Base-by-base conservation (phyloP, 2,797 vertebrate genomes). In the Rhynchonycteris naso region DNA sequence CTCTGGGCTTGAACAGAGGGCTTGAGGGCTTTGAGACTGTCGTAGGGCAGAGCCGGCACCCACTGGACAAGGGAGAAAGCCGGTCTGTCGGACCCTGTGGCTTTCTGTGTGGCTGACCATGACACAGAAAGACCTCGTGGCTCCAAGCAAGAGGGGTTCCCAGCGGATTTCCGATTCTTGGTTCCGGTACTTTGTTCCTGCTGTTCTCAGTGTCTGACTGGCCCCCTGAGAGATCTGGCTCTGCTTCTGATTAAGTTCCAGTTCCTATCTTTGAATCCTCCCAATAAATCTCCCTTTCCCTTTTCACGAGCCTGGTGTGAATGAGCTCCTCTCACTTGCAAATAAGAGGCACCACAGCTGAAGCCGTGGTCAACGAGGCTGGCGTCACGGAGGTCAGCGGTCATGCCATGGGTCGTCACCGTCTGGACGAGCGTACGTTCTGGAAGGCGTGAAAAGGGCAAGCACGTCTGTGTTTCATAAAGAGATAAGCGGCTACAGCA, bases 401-500 rank as follows among this genome's bases (percentile, higher is more conserved):
- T n/a, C 28, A 84, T 4, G 35, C 26, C 2, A 1, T 0, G 4
- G 66, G 47, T 63, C 81, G 33, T 33, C 61, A 8, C 61, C 43
- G 68, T 71, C 84, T 19, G n/a, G 30, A 69, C 84, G 24, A 68
- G 2, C 2, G 4, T 63, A 52, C 35, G 50, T 14, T 90, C 65
- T 30, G 12, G 76, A 92, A 92, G 79, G n/a, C 21, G 83, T 96
- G 92, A 72, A 81, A 96, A 95, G 86, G 81, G 91, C 92, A 96
- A 71, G 28, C 28, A 7, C 28, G 63, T 66, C 93, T 87, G 13
- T 58, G 69, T 26, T 82, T 96, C 92, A 96, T 19, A 75, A 91
- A 80, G 88, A 90, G 74, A 90, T 75, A 94, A 95, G 58, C 35
- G 30, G 68, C 78, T 93, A 0, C 8, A n/a, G 35, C 81, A 90